Evolutionary conservation across 2,888 invertebrate species (phyloP).

Genomic region (Therioaphis trifolii): DNA sequence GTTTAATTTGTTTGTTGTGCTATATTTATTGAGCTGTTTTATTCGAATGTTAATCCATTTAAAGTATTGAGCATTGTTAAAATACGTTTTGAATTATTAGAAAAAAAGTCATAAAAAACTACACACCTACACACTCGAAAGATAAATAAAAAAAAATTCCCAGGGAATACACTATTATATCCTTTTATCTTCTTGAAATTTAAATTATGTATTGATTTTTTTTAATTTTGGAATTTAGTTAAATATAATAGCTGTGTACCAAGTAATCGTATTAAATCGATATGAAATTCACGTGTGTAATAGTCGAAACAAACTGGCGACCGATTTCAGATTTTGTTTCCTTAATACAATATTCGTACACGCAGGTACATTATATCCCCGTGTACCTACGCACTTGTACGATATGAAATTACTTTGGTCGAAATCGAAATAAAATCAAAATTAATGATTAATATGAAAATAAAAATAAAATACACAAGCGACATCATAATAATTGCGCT

Average conservation of each 20-base stretch:
- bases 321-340: slow-evolving; percentile 3
- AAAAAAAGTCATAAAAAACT: no score
- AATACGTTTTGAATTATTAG: no score
- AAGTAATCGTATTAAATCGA: background rate
- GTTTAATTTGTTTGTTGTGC: no score
- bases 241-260: background rate
- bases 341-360: background rate
- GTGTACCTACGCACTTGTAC: no score
- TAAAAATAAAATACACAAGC: background rate
- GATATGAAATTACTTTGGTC: background rate
- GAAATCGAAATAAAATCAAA: background rate
- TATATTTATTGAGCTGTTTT: no score
- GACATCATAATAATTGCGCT: background rate
- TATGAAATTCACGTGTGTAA: background rate
- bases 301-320: background rate
- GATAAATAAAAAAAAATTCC: no score
- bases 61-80: no score
- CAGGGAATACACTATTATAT: no score
- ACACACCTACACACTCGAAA: no score
- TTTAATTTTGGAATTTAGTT: background rate
- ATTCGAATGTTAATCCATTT: no score
- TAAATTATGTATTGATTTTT: slow-evolving; percentile 3
- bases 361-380: background rate
- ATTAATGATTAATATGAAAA: no score
- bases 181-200: no score